These are phyloP conservation scores for Aporophyla lueneburgensis DNA, from an alignment of 2,888 invertebrate species.

Conservation along the genomic window DNA sequence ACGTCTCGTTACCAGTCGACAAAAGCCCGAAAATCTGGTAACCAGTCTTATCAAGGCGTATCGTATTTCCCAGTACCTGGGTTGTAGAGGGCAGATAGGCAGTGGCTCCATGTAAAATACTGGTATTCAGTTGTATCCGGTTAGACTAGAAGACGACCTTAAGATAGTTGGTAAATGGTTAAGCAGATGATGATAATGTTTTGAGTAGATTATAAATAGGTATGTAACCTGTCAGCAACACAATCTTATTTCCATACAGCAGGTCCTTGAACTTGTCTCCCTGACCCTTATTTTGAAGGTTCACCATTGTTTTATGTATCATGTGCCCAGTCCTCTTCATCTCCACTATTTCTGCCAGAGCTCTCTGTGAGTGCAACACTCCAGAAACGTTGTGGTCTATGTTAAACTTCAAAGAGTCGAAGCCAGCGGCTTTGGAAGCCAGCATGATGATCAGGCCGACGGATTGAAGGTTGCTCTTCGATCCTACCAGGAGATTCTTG, in stretches of 20 bases:
- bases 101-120: too few relatives aligned
- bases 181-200: too few relatives aligned
- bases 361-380: slow-evolving; percentile 87
- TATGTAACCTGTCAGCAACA: slow-evolving; percentile 82
- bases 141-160: too few relatives aligned
- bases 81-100: too few relatives aligned
- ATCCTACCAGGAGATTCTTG: slow-evolving; percentile 85
- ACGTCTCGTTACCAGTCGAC: too few relatives aligned
- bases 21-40: too few relatives aligned
- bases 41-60: too few relatives aligned
- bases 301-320: slow-evolving; percentile 86
- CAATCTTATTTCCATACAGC: slow-evolving; percentile 86
- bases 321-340: slow-evolving; percentile 88
- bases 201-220: too few relatives aligned
- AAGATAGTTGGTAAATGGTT: too few relatives aligned
- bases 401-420: slow-evolving; percentile 69
- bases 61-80: too few relatives aligned
- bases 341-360: slow-evolving; percentile 87
- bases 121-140: too few relatives aligned
- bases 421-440: slow-evolving; percentile 85
- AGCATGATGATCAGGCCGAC: slow-evolving; percentile 84
- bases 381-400: slow-evolving; percentile 82
- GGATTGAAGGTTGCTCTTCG: slow-evolving; percentile 87
- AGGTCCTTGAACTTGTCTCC: slow-evolving; percentile 82
- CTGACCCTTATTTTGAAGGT: slow-evolving; percentile 80